Evolutionary conservation across 2,888 invertebrate species (phyloP).

Genomic region (Drosophila aldrichi): DNA sequence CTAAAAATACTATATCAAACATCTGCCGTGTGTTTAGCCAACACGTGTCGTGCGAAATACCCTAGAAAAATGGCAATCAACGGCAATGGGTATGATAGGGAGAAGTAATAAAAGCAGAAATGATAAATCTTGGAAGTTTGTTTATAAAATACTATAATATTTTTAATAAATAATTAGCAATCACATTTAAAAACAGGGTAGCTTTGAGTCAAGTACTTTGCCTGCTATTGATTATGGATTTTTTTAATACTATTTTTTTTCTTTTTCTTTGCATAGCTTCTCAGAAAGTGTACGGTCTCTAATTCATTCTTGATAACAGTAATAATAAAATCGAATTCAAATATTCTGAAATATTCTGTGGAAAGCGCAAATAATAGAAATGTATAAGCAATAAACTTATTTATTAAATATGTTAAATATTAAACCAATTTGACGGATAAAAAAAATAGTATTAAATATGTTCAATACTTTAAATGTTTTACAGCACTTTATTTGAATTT

Average conservation of each 20-base stretch:
- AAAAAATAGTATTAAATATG: too few relatives aligned
- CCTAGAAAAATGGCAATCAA: neutral
- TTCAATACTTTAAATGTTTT: too few relatives aligned
- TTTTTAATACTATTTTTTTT: neutral
- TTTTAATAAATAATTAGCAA: too few relatives aligned
- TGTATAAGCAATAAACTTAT: neutral
- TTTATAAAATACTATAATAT: too few relatives aligned
- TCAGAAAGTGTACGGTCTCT: too few relatives aligned
- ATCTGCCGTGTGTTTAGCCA: constrained; percentile 30
- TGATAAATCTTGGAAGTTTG: too few relatives aligned
- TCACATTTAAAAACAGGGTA: neutral
- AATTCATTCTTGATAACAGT: neutral
- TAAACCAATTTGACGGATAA: too few relatives aligned
- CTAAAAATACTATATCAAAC: constrained; percentile 37
- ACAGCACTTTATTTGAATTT: too few relatives aligned
- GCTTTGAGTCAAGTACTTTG: neutral
- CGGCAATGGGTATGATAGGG: neutral
- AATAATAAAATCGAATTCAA: neutral
- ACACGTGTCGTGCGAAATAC: constrained; percentile 33
- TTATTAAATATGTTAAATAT: neutral
- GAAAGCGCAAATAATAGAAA: neutral
- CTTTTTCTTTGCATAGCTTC: neutral
- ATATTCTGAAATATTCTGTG: neutral
- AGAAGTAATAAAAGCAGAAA: neutral
- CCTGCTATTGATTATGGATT: too few relatives aligned